These are phyloP conservation scores for Drepana falcataria DNA, from an alignment of 2,888 invertebrate genomes.

Conservation along the genomic window DNA sequence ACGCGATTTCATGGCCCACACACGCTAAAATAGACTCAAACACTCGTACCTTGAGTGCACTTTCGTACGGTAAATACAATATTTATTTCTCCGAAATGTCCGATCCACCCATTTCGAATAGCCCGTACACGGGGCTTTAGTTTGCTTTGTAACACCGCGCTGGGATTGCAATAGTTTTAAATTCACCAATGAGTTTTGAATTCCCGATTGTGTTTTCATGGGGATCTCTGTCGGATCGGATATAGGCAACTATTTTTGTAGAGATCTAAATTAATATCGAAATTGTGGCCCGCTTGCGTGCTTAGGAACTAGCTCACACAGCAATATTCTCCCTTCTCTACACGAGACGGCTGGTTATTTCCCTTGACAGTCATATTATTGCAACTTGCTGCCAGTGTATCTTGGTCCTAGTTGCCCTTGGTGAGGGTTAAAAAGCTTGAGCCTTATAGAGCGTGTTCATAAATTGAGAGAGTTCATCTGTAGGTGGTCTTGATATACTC, in stretches of 20 bases:
- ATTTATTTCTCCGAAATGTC: constrained; percentile 50
- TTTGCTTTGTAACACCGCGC: constrained; percentile 42
- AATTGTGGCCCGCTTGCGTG: constrained; percentile 28
- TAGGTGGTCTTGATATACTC: constrained; percentile 38
- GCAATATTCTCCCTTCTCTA: constrained; percentile 47
- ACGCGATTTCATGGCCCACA: constrained; percentile 30
- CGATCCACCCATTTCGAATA: constrained; percentile 54
- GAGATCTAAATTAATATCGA: constrained; percentile 26
- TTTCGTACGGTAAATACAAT: constrained; percentile 20
- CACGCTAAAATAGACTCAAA: constrained; percentile 35
- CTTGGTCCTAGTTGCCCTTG: constrained; percentile 24
- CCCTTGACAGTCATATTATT: constrained; percentile 66
- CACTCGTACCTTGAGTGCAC: constrained; percentile 16
- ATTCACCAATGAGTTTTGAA: constrained; percentile 9
- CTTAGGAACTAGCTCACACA: constrained; percentile 38
- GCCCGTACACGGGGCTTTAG: constrained; percentile 49
- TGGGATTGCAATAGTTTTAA: constrained; percentile 25
- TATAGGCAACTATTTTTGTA: constrained; percentile 1
- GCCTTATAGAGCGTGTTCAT: constrained; percentile 20
- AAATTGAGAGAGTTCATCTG: constrained; percentile 39
- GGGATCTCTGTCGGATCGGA: neutral
- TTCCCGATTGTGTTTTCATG: constrained; percentile 1
- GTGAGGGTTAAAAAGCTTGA: constrained; percentile 5
- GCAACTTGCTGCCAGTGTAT: constrained; percentile 52
- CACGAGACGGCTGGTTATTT: constrained; percentile 58